Evolutionary conservation across 2,797 vertebrate genomes (phyloP).

Genomic region (Enteromius anoplus): DNA sequence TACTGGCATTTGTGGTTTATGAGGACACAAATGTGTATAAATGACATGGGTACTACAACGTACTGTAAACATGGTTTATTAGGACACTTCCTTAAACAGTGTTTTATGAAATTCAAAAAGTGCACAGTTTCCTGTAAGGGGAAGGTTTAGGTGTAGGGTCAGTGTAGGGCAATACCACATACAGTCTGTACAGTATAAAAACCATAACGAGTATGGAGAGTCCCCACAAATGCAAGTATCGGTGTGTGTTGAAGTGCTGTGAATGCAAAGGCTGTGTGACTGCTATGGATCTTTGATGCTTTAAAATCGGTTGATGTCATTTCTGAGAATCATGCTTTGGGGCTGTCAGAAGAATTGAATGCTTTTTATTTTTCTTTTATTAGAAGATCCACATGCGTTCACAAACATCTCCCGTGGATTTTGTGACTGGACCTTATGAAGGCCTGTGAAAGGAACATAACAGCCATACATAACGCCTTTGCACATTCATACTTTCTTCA

Average conservation of each 20-base stretch:
- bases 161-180: too few species aligned
- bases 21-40: too few species aligned
- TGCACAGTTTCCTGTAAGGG: too few species aligned
- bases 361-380: not conserved
- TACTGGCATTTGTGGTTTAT: too few species aligned
- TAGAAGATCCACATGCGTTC: not conserved
- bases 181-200: too few species aligned
- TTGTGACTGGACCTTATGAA: not conserved
- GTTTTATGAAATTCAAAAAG: too few species aligned
- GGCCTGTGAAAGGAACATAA: not conserved
- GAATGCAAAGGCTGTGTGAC: conserved; percentile 2
- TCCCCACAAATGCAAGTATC: too few species aligned
- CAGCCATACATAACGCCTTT: not conserved
- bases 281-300: conserved; percentile 22
- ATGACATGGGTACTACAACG: too few species aligned
- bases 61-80: too few species aligned
- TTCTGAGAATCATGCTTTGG: conserved; percentile 33
- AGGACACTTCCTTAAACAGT: too few species aligned
- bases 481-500: not conserved
- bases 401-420: not conserved
- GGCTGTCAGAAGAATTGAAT: conserved; percentile 16
- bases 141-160: too few species aligned
- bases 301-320: conserved; percentile 30
- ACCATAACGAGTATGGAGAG: too few species aligned
- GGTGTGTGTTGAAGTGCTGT: not conserved